Base-by-base conservation (phyloP, 2,797 vertebrate genomes). In the Siniperca undulata region DNA sequence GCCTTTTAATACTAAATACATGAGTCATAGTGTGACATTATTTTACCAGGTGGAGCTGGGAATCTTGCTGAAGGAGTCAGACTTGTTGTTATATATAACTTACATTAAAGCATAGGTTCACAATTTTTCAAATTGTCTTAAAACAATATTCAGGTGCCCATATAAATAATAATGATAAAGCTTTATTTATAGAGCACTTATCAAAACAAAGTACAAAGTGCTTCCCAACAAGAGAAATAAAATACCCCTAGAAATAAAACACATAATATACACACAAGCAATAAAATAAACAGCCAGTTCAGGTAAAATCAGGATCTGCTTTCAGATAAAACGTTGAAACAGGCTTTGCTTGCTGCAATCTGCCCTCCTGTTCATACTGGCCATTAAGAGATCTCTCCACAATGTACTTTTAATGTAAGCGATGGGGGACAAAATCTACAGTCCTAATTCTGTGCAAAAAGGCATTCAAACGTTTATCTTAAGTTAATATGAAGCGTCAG, bases 1-100 rank as follows among this genome's bases (percentile, higher is more conserved):
- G 60, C 17, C 61, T 78, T 71, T 69, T 19, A 55, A 76, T 69
- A 79, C 13, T 36, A 36, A 40, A 68, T 30, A 17, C 67, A 48
- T 77, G 75, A 55, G 48, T 68, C 48, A 78, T 17, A 20, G 36
- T 30, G 22, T 0, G 68, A 59, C 42, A 44, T n/a, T 11, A 14
- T 36, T 85, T 46, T 69, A 17, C 44, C 38, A 40, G 69, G 46
- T 81, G 53, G 36, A 74, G 50, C 56, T 42, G 30, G 3, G 19
- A 36, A 12, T 53, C 12, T 66, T 60, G 62, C 30, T 61, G 62
- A 44, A 67, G 59, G 34, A 56, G 65, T 24, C 69, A 5, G 30
- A 55, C 52, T 38, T 68, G 56, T 53, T 60, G 19, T 69, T 74
- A 74, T 59, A 71, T 82, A 56, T 19, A 55, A 14, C 9, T 34